Percentiles rank a stretch among this genome's conserved stretches.
These are phyloP conservation scores for Eupristina koningsbergeri DNA, from an alignment of 1,140 invertebrate species.

Conservation along the genomic window DNA sequence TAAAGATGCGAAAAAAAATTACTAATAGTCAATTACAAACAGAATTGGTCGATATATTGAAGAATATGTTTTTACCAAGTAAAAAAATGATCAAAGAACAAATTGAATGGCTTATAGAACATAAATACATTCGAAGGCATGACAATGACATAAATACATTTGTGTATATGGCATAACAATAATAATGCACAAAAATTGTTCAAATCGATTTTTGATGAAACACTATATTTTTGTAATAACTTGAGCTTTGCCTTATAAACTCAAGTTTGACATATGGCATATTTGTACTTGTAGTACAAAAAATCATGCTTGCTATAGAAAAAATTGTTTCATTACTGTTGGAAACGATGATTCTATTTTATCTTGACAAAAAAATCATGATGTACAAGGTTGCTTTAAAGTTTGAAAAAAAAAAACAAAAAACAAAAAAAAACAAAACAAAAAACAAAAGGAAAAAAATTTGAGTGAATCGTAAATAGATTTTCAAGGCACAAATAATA, in stretches of 20 bases:
- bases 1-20: constrained; percentile 97
- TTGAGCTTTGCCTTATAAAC: constrained; percentile 26
- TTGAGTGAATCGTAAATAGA: constrained; percentile 26
- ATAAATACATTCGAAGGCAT: constrained; percentile 97
- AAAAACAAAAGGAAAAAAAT: constrained; percentile 17
- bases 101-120: constrained; percentile 98
- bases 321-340: constrained; percentile 9
- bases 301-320: constrained; percentile 14
- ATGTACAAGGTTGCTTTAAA: constrained; percentile 42
- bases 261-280: constrained; percentile 26
- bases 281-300: constrained; percentile 32
- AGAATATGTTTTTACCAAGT: constrained; percentile 99
- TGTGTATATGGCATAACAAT: constrained; percentile 93
- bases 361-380: constrained; percentile 14
- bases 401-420: constrained; percentile 15
- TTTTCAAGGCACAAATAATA: constrained; percentile 41
- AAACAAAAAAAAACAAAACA: constrained; percentile 19
- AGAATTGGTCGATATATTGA: constrained; percentile 97
- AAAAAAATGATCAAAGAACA: constrained; percentile 99
- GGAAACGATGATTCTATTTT: constrained; percentile 21
- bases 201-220: constrained; percentile 43
- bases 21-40: constrained; percentile 95
- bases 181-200: constrained; percentile 51
- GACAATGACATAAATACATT: constrained; percentile 98
- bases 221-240: constrained; percentile 53